phyloP scores from a whole-genome alignment of 2,888 invertebrate genomes.

The Cephus pygmeus region DNA sequence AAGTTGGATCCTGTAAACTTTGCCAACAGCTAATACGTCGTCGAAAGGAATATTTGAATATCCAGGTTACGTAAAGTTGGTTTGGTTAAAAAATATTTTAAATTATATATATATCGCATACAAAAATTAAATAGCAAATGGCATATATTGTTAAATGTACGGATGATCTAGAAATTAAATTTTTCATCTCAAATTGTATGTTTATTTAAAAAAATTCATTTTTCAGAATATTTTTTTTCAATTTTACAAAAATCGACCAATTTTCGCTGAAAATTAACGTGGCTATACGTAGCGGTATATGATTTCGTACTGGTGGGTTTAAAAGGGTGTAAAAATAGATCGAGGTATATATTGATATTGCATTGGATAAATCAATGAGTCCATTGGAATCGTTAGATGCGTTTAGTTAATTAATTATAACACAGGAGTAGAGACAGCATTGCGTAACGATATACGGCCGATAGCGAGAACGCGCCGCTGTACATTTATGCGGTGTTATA shows the following conservation, averaged over 20 bases:
- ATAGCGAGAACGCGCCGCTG: constrained; percentile 9
- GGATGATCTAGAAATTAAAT: no score
- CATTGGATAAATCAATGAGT: not conserved
- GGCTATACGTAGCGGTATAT: not conserved
- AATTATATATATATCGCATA: not conserved
- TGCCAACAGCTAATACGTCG: not conserved
- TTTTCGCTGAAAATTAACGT: not conserved
- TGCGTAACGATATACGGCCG: not conserved
- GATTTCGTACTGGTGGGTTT: not conserved
- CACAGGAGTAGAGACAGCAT: not conserved
- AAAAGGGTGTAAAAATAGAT: not conserved
- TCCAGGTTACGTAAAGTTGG: not conserved
- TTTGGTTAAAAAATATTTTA: not conserved
- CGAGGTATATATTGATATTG: not conserved
- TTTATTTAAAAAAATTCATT: not conserved
- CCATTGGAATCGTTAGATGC: not conserved
- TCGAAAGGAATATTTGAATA: not conserved
- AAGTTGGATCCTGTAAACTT: not conserved
- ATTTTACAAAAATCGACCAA: not conserved
- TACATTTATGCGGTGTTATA: constrained; percentile 25
- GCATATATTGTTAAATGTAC: no score
- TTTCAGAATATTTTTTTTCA: not conserved
- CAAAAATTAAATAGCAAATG: not conserved
- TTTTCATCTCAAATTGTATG: no score
- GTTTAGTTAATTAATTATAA: not conserved